Base-by-base conservation (phyloP, 2,888 invertebrate species). In the Cheilosia vernalis region DNA sequence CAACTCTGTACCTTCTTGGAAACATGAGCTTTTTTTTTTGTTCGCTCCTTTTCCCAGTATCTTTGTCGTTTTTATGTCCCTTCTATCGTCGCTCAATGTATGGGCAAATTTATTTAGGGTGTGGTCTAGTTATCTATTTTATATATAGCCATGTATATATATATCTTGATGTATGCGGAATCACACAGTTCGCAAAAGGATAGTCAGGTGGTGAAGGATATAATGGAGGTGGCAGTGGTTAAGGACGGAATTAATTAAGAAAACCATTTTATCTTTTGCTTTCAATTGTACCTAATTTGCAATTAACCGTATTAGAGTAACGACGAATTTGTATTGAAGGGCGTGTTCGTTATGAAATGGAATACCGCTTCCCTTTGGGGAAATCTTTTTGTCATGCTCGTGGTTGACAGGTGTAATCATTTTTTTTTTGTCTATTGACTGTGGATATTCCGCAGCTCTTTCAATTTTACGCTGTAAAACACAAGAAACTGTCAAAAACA, bases 91-190 rank as follows among this genome's bases (percentile, higher is more conserved):
- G 60, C 21, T 51, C 61, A 60, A 51, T 74, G 63, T 74, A 70
- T 69, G 53, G 42, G 42, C 53, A 53, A 74, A 80, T 69, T 66
- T 81, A 85, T 85, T 80, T 77, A 76, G 85, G 85, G 85, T 85
- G 85, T 81, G 85, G 85, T 76, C 76, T 76, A 81, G 70, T 81
- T 81, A 72, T 77, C 60, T 85, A 51, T 72, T 70, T 67, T 61
- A 53, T 69, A 56, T 64, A 49, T 42, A 33, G 30, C 30, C 30
- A 40, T 19, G 2, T 10, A 37, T 55, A 42, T 17, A 44, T 17
- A 2, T 44, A 44, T 15, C 7, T 44, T 47, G 55, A 53, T 78
- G 56, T 63, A 66, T 82, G 24, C 51, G 51, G 51, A 77, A 66
- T 37, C 67, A 63, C 49, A 49, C 42, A 77, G 37, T 33, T 60